Evolutionary conservation across 2,113 vertebrate species (phyloP).

Genomic region (Pelmatolapia mariae): DNA sequence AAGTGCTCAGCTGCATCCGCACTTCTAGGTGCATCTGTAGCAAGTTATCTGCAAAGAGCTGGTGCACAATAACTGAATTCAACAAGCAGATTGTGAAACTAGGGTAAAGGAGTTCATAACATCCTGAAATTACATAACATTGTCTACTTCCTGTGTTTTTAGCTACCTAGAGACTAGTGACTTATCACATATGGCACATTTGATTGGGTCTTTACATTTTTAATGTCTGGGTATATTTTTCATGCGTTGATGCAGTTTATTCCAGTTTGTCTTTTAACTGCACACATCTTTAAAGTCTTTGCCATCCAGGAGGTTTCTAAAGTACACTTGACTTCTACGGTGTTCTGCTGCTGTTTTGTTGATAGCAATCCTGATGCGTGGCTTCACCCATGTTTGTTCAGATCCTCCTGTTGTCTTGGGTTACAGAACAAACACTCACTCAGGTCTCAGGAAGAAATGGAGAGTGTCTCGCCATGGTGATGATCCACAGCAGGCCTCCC

Average conservation of each 20-base stretch:
- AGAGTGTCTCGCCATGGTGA: conserved; percentile 49
- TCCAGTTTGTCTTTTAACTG: not conserved
- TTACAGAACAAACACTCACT: conserved; percentile 51
- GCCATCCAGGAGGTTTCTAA: not conserved
- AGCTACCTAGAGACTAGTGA: not conserved
- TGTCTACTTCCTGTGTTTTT: not conserved
- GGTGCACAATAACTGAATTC: conserved; percentile 4
- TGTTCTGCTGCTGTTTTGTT: not conserved
- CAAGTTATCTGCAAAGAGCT: not conserved
- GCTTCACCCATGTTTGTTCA: conserved; percentile 51
- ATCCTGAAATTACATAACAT: conserved; percentile 12
- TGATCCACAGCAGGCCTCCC: conserved; percentile 29
- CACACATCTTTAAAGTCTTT: not conserved
- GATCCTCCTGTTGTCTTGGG: conserved; percentile 48
- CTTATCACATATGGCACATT: not conserved
- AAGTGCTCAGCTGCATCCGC: not conserved
- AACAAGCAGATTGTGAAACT: not conserved
- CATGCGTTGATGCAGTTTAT: not conserved
- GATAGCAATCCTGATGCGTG: not conserved
- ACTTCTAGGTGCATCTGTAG: not conserved
- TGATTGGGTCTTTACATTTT: not conserved
- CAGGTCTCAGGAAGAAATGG: conserved; percentile 45
- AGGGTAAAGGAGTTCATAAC: conserved; percentile 23
- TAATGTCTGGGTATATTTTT: not conserved
- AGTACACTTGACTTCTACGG: not conserved